Base-by-base conservation (phyloP, 2,888 invertebrate genomes). In the Pollenia angustigena region DNA sequence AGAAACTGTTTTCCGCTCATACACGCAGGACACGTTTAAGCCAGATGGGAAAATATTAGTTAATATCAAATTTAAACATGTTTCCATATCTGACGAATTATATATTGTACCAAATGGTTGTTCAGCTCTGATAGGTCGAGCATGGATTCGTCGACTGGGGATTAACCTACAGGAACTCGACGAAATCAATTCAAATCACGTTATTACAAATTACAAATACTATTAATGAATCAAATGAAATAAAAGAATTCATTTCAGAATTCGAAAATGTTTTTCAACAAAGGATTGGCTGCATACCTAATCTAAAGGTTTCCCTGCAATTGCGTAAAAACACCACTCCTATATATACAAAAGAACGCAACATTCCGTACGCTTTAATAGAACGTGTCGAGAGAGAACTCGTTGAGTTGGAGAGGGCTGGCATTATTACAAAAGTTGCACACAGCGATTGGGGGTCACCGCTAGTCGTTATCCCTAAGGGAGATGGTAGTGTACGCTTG, bases 381-480 rank as follows among this genome's bases (percentile, higher is more conserved):
- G 68, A 79, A 54, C 48, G 46, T 50, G 62, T 56, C 7, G 58
- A 75, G 11, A 64, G 8, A 1, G 52, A 48, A 42, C 56, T 72
- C 12, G 48, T 18, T 12, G 14, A 12, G 2, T 60, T 79, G 7
- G 79, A 79, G n/a, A 40, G 12, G 12, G 74, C 76, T 42, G 76
- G 76, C 3, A 74, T 74, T 4, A 74, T 74, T 3, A 44, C 74
- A n/a, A 75, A 62, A 62, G 46, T 23, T 56, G 54, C 23, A 7
- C 42, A 52, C 11, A 23, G 23, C 23, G 23, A 23, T 23, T 23
- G 23, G 23, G 23, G 23, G 23, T 23, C 23, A 2, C 64, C 81
- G 11, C 11, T 85, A 18, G 85, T 85, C 14, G 48, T 82, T n/a
- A 71, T 83, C 12, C 79, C 86, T 18, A 86, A 86, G 60, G 12